Evolutionary conservation across 1,140 invertebrate species (phyloP), one percentile per base, ranked within the genome.

Genomic region (Dryas iulia): DNA sequence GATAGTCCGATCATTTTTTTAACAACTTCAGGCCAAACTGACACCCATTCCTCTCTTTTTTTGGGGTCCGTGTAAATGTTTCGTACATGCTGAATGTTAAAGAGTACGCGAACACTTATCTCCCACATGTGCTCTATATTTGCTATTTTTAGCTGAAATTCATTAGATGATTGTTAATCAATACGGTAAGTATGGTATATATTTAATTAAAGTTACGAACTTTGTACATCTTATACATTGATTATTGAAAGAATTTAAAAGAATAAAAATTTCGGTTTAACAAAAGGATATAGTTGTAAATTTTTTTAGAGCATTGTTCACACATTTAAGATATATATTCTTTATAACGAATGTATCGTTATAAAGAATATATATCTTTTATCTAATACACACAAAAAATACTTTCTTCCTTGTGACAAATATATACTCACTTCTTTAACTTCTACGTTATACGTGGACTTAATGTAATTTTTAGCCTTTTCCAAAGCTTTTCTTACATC

Each of bases 401-500:
- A n/a, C n/a, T n/a, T n/a, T n/a, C n/a, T n/a, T n/a, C n/a, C n/a
- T n/a, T n/a, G n/a, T n/a, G n/a, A n/a, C n/a, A 56, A 23, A 74
- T 74, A 25, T 52, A 67, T 72, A 79, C 25, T 82, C 86, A 94
- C 94, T 86, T 94, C 91, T 82, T 93, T 80, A 11, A 94, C 94
- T 81, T 93, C 92, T 21, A 92, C 79, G 21, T 92, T 89, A 70
- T 93, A 93, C 1, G 88, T 92, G 23, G 84, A 80, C 66, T 95
- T 93, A 23, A 96, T 92, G 72, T 96, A 92, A 47, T 84, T 79
- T 26, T 93, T 93, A 28, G 96, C 94, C 76, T 94, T 95, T 28
- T 92, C 84, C 68, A 97, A 93, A 24, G 94, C 94, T n/a, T 85
- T 84, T 74, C 93, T 94, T 12, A 97, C 93, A 73, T 97, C 95